A percentile compares a stretch with the other conserved stretches of the same genome.
Conservation (phyloP, 2,888 invertebrate species). For the Tipula lateralis region DNA sequence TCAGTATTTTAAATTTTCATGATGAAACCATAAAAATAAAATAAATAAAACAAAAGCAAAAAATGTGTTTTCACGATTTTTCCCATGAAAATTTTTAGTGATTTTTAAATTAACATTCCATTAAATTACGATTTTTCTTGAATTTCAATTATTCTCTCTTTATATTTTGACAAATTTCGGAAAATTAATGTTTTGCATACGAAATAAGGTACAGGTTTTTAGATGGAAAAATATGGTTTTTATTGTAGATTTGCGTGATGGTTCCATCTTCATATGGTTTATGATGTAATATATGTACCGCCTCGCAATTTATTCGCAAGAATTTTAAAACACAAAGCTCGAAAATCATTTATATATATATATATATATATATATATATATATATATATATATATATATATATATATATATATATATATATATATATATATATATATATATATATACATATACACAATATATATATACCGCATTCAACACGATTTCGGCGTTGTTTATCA, state of each 20-base stretch:
- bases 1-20: background rate
- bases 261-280: background rate
- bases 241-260: background rate
- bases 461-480: background rate
- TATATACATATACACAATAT: background rate
- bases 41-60: background rate
- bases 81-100: background rate
- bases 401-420: background rate
- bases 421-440: background rate
- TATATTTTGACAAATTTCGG: background rate
- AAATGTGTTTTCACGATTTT: background rate
- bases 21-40: background rate
- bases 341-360: too few relatives aligned
- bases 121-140: constrained; percentile 19
- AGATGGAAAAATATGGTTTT: background rate
- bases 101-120: constrained; percentile 24
- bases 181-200: constrained; percentile 19
- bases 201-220: background rate
- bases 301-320: background rate
- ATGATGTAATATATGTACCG: background rate
- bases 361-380: background rate
- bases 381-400: background rate
- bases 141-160: constrained; percentile 1
- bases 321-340: background rate
- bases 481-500: too few relatives aligned